These are phyloP conservation scores for Pongo abelii DNA, from an alignment of 2,113 vertebrate genomes.

Conservation along the genomic window DNA sequence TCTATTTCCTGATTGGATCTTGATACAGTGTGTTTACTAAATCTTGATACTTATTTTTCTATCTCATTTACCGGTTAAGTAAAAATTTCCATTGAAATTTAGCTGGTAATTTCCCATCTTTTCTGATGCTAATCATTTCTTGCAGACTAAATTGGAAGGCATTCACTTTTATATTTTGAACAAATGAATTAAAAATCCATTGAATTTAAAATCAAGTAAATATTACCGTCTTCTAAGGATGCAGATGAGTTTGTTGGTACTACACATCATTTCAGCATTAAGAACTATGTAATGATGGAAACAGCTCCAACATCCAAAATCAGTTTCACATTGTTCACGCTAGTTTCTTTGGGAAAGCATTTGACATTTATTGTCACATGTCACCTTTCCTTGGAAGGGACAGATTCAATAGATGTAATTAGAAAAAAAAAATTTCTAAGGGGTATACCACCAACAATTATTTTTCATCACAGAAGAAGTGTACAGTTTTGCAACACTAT, in stretches of 20 bases:
- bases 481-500: not conserved
- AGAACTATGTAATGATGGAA: not conserved
- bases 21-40: not conserved
- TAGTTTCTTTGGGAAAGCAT: slow-evolving; percentile 7
- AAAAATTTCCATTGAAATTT: slow-evolving; percentile 5
- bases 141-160: not conserved
- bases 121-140: not conserved
- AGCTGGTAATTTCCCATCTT: not conserved
- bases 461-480: not conserved
- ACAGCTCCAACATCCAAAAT: not conserved
- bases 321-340: not conserved
- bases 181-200: not conserved
- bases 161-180: slow-evolving; percentile 20
- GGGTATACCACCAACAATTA: not conserved
- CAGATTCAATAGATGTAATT: not conserved
- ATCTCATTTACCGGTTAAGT: not conserved
- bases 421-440: not conserved
- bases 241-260: not conserved
- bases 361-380: not conserved
- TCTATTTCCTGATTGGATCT: no score
- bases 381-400: not conserved
- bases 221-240: not conserved
- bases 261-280: not conserved
- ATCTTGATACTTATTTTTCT: slow-evolving; percentile 25
- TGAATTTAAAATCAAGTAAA: slow-evolving; percentile 28